Evolutionary conservation across 1,140 invertebrate genomes (phyloP).

Genomic region (Hycleus phaleratus): DNA sequence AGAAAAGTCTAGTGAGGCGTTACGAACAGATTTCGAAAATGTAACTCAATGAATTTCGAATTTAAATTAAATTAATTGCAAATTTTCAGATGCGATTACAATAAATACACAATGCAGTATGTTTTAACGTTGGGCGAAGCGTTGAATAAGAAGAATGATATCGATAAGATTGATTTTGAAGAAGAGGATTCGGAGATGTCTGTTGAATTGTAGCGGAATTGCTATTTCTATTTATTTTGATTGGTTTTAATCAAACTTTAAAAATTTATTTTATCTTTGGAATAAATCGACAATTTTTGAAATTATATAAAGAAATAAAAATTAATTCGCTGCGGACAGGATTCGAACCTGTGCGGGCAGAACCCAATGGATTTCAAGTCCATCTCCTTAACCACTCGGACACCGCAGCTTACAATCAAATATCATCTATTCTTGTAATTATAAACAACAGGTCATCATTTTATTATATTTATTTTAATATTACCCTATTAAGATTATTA

Average conservation of each 20-base stretch:
- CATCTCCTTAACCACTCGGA: slow-evolving; percentile 70
- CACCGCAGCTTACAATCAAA: slow-evolving; percentile 45
- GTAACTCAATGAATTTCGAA: slow-evolving; percentile 51
- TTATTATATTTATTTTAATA: too few relatives aligned
- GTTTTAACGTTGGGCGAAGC: slow-evolving; percentile 48
- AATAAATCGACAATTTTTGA: too few relatives aligned
- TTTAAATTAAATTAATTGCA: slow-evolving; percentile 19
- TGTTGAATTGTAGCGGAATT: not conserved
- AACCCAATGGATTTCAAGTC: slow-evolving; percentile 78
- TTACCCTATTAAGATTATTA: too few relatives aligned
- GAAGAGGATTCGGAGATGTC: slow-evolving; percentile 10
- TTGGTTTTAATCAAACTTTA: not conserved
- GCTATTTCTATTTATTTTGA: not conserved
- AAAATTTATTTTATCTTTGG: too few relatives aligned
- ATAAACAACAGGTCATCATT: too few relatives aligned
- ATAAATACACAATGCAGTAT: slow-evolving; percentile 67
- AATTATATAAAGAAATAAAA: slow-evolving; percentile 4
- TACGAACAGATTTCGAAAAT: slow-evolving; percentile 77
- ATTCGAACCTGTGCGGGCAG: slow-evolving; percentile 77
- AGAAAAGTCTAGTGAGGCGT: slow-evolving; percentile 74
- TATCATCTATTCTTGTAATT: too few relatives aligned
- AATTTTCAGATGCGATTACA: slow-evolving; percentile 68
- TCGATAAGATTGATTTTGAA: slow-evolving; percentile 25
- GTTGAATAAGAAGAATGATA: slow-evolving; percentile 38
- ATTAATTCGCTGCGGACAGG: slow-evolving; percentile 60